Percentiles rank a stretch among this genome's conserved stretches.
Conservation (phyloP, 2,888 invertebrate species). For the Eucriotettix oculatus region DNA sequence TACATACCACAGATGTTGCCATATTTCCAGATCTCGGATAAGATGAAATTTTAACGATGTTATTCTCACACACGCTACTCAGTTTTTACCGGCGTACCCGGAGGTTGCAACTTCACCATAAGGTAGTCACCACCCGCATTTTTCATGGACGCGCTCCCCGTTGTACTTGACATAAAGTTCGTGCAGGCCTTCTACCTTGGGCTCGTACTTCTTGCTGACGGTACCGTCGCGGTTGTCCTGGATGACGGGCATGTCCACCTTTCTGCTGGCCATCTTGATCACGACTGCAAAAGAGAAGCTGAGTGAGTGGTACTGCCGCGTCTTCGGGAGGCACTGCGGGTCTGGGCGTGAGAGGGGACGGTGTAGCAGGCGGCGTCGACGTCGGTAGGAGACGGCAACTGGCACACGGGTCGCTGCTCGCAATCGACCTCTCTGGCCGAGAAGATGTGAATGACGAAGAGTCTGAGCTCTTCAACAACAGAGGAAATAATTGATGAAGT, state of each 20-base stretch:
- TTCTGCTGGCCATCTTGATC: slow-evolving; percentile 91
- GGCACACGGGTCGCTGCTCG: slow-evolving; percentile 39
- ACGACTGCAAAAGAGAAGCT: slow-evolving; percentile 48
- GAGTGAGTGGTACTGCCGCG: no score
- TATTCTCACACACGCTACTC: no score
- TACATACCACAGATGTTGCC: no score
- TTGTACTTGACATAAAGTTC: slow-evolving; percentile 89
- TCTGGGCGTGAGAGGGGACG: slow-evolving; percentile 33
- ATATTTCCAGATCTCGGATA: no score
- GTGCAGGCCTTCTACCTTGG: slow-evolving; percentile 86
- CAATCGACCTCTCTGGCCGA: slow-evolving; percentile 47
- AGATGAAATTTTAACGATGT: no score
- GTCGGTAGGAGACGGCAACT: slow-evolving; percentile 28
- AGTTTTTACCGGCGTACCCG: no score
- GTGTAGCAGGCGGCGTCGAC: slow-evolving; percentile 38
- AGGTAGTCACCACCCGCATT: no score
- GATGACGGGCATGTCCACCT: slow-evolving; percentile 70
- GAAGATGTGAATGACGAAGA: no score
- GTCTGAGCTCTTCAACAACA: no score
- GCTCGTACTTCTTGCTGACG: slow-evolving; percentile 88
- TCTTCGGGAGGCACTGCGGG: no score
- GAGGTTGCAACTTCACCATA: no score
- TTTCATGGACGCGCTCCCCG: slow-evolving; percentile 88
- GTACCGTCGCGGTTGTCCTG: slow-evolving; percentile 95
- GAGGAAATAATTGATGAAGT: no score